Evolutionary conservation across 2,888 invertebrate species (phyloP).

Genomic region (Drosophila affinis): DNA sequence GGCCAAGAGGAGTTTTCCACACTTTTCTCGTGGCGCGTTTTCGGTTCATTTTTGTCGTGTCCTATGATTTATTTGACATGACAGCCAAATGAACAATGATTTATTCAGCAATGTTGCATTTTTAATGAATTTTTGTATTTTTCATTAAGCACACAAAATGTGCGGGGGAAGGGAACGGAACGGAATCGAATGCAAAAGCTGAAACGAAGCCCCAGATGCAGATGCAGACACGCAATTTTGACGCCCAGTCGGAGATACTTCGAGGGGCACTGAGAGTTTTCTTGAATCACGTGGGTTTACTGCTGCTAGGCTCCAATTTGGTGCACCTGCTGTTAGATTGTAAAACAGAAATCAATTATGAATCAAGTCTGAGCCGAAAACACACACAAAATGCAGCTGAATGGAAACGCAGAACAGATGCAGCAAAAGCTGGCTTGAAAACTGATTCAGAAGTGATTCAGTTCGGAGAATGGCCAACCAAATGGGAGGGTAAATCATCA

Average conservation of each 20-base stretch:
- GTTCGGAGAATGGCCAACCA: background rate
- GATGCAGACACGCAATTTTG: constrained; percentile 37
- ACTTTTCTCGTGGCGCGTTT: constrained; percentile 27
- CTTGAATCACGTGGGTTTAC: constrained; percentile 41
- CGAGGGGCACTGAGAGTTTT: constrained; percentile 13
- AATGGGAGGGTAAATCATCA: background rate
- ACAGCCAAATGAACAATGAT: constrained; percentile 78
- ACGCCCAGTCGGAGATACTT: constrained; percentile 39
- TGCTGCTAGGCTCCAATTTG: constrained; percentile 39
- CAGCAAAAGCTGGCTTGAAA: background rate
- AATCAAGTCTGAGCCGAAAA: constrained; percentile 42
- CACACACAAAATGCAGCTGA: constrained; percentile 27
- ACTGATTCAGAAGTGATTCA: background rate
- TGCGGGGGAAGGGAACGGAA: constrained; percentile 27
- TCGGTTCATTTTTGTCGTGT: constrained; percentile 67
- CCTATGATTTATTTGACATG: constrained; percentile 77
- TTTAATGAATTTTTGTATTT: constrained; percentile 72
- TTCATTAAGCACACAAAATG: constrained; percentile 40
- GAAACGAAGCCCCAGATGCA: constrained; percentile 25
- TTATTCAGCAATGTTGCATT: constrained; percentile 71
- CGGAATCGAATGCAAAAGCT: constrained; percentile 44
- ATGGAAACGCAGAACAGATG: background rate
- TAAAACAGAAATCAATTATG: constrained; percentile 71
- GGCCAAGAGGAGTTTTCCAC: background rate
- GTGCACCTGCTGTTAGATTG: constrained; percentile 68